Evolutionary conservation across 2,113 vertebrate species (phyloP).

Genomic region (Corydoras maculifer): DNA sequence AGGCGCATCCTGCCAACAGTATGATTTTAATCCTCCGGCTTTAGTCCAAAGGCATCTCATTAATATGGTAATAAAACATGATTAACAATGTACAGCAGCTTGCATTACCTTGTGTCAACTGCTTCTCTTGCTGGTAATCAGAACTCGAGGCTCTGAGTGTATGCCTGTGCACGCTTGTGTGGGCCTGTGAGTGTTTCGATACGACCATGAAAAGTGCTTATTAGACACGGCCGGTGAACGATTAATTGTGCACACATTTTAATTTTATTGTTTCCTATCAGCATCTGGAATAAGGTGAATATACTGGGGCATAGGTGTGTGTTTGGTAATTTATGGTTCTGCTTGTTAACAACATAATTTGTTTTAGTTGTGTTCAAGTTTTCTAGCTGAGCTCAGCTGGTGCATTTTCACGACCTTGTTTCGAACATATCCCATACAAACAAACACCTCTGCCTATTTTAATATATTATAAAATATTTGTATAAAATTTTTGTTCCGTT

Average conservation of each 20-base stretch:
- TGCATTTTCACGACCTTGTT: no score
- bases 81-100: conserved; percentile 44
- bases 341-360: conserved; percentile 12
- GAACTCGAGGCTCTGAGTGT: conserved; percentile 6
- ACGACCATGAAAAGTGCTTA: conserved; percentile 42
- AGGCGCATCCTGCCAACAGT: conserved; percentile 23
- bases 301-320: conserved; percentile 17
- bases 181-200: conserved; percentile 12
- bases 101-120: conserved; percentile 34
- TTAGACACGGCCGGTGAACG: conserved; percentile 36
- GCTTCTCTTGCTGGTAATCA: conserved; percentile 11
- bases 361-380: no score
- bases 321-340: conserved; percentile 4
- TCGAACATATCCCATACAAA: no score
- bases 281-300: conserved; percentile 44
- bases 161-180: conserved; percentile 4
- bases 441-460: no score
- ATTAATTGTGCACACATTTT: conserved; percentile 46
- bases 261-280: conserved; percentile 48
- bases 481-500: no score
- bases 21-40: conserved; percentile 35
- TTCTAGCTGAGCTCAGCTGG: no score
- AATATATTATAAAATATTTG: no score
- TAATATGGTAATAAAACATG: conserved; percentile 46
- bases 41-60: conserved; percentile 27